Conservation (phyloP, 2,113 vertebrate species). For the Vanacampus margaritifer region DNA sequence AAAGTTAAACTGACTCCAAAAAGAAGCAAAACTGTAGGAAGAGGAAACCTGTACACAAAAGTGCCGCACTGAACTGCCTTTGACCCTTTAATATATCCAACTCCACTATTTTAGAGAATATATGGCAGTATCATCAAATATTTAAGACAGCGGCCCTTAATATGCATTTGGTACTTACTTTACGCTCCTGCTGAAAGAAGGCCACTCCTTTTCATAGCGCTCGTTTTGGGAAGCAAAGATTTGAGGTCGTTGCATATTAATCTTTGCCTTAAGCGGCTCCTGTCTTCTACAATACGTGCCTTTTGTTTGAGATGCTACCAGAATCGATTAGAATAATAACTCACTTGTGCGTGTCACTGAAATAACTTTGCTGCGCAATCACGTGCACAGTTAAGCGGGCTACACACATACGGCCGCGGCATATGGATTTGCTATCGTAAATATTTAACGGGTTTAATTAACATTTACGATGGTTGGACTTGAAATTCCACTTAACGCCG, state of each 20-base stretch:
- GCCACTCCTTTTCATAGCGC: conserved; percentile 4
- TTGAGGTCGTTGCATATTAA: conserved; percentile 1
- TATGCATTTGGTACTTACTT: background rate
- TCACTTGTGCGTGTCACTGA: conserved; percentile 14
- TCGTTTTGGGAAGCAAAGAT: conserved; percentile 3
- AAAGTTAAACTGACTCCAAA: background rate
- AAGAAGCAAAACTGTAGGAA: background rate
- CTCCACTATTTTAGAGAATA: conserved; percentile 4
- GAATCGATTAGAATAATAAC: conserved; percentile 7
- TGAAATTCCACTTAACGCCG: background rate
- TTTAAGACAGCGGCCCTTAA: background rate
- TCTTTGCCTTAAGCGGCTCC: background rate
- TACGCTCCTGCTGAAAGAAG: background rate
- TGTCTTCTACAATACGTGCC: background rate
- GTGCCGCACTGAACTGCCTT: conserved; percentile 1
- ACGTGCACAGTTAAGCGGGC: conserved; percentile 4
- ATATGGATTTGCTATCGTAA: too few relatives aligned
- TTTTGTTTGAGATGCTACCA: conserved; percentile 13
- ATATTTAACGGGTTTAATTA: too few relatives aligned
- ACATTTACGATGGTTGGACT: too few relatives aligned
- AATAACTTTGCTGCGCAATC: conserved; percentile 4
- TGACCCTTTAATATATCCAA: conserved; percentile 3
- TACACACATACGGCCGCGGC: too few relatives aligned
- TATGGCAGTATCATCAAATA: conserved; percentile 23
- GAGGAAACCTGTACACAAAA: conserved; percentile 12